Percentiles rank a stretch among this genome's conserved stretches.
Evolutionary conservation across 2,113 vertebrate genomes (phyloP).

Genomic region (Copsychus sechellarum): DNA sequence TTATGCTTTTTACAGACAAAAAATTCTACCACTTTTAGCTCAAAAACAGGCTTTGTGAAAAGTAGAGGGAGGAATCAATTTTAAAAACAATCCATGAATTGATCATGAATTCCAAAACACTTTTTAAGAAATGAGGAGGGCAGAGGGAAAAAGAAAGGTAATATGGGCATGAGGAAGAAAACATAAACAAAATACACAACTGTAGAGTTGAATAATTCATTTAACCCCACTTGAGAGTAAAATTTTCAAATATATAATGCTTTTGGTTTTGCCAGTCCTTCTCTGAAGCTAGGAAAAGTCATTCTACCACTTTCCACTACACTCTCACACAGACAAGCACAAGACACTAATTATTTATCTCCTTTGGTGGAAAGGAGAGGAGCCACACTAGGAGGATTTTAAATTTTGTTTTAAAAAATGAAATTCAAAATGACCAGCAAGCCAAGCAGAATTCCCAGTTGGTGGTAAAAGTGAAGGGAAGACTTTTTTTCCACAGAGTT

Average conservation of each 20-base stretch:
- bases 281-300: constrained; percentile 58
- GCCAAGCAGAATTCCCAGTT: background rate
- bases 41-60: background rate
- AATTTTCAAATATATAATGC: background rate
- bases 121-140: background rate
- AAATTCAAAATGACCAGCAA: constrained; percentile 2
- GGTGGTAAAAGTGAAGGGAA: background rate
- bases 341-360: constrained; percentile 41
- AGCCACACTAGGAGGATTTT: background rate
- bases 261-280: constrained; percentile 44
- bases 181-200: background rate
- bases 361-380: background rate
- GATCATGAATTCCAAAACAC: background rate
- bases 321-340: constrained; percentile 61
- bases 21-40: background rate
- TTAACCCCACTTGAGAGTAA: constrained; percentile 56
- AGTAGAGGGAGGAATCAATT: background rate
- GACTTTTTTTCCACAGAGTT: background rate
- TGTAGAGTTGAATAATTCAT: constrained; percentile 51
- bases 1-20: background rate
- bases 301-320: constrained; percentile 65
- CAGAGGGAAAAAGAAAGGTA: background rate
- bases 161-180: background rate
- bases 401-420: background rate
- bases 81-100: background rate